Percentiles rank a stretch among this genome's conserved stretches.
Evolutionary conservation across 2,797 vertebrate genomes (phyloP).

Genomic region (Smutsia gigantea): DNA sequence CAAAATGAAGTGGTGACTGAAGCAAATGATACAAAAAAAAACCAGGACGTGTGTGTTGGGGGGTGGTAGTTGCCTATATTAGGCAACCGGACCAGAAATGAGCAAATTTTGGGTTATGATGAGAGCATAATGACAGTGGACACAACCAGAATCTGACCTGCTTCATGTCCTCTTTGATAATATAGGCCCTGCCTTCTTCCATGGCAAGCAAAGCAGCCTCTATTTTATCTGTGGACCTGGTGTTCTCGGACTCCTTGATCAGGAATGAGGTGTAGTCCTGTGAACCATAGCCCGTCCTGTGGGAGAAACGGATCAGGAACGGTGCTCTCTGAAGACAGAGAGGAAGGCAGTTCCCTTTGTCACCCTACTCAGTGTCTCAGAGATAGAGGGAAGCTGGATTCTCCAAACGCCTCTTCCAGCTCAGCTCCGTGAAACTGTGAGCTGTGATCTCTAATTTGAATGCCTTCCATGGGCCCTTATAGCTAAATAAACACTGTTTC

Average conservation of each 20-base stretch:
- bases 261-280: constrained; percentile 77
- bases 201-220: constrained; percentile 74
- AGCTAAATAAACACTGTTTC: background rate
- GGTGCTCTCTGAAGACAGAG: background rate
- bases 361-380: background rate
- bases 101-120: background rate
- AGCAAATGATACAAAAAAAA: too few species aligned
- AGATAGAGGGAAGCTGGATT: background rate
- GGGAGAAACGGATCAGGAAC: background rate
- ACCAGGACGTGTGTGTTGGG: accelerated
- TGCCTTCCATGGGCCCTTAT: accelerated
- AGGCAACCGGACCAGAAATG: background rate
- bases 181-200: constrained; percentile 78
- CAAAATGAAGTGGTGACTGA: background rate
- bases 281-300: constrained; percentile 76
- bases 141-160: constrained; percentile 47
- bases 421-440: background rate
- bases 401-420: background rate
- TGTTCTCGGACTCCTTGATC: constrained; percentile 80
- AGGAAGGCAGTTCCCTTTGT: background rate
- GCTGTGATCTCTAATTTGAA: background rate
- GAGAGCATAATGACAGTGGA: background rate
- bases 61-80: too few species aligned
- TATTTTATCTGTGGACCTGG: constrained; percentile 76
- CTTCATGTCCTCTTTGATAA: constrained; percentile 81